Evolutionary conservation across 2,888 invertebrate species (phyloP), one percentile per base, ranked within the genome.

Genomic region (Folsomia candida): DNA sequence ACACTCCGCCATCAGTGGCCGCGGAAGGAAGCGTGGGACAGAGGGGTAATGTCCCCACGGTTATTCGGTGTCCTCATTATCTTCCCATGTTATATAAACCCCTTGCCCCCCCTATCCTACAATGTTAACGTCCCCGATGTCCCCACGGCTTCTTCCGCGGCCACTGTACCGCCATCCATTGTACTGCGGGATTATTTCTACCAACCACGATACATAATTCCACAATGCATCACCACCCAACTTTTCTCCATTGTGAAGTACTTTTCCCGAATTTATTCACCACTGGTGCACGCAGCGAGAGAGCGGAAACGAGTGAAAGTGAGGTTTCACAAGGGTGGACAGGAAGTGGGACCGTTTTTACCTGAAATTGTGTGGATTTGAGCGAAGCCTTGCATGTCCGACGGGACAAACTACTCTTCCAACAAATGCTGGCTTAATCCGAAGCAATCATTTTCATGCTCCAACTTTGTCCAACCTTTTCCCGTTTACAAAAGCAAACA

Each of bases 271-370:
- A 37, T 37, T 37, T 37, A 37, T 37, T 37, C 14, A 37, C 14
- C n/a, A n/a, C 14, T 37, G 14, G 4, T 37, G 37, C 37, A 37
- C 37, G 6, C 37, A 4, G 14, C 4, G 37, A 37, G 37, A 37
- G 28, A 61, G 61, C 61, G 61, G 61, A 61, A 61, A 59, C 59
- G 59, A 59, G 25, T 22, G 59, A 59, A 59, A 59, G 59, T 24
- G 25, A 59, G 29, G n/a, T 61, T 28, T 61, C 61, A 4, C 29
- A 59, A 22, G 2, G 59, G 9, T 61, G 27, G 18, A 61, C 61
- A 26, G 61, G 61, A 61, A 61, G 29, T 61, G 61, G 29, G 28
- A 61, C 29, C 28, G 61, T 26, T 26, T 61, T 61, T 61, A 61
- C 61, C 61, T 28, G 61, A 28, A 28, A 60, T 6, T 27, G 22